Percentiles rank a stretch among this genome's conserved stretches.
Conservation (phyloP, 2,797 vertebrate species). For the Protonibea diacanthus region DNA sequence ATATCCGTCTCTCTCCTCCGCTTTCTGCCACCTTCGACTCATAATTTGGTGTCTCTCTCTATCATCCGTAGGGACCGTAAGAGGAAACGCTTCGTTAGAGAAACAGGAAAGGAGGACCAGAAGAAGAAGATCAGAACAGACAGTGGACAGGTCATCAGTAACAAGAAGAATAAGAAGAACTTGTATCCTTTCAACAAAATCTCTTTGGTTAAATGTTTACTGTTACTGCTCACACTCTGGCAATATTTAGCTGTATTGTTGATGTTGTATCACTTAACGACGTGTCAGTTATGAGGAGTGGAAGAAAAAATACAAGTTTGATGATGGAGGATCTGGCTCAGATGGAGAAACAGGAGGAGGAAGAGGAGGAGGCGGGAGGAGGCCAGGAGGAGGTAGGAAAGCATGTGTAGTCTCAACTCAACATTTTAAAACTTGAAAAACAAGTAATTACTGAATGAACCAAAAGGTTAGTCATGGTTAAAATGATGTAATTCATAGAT, state of each 20-base stretch:
- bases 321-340: constrained; percentile 86
- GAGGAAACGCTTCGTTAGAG: constrained; percentile 93
- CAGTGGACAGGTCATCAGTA: constrained; percentile 88
- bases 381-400: constrained; percentile 50
- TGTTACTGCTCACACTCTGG: background rate
- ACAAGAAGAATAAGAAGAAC: constrained; percentile 91
- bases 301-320: constrained; percentile 96
- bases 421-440: background rate
- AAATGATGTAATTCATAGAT: background rate
- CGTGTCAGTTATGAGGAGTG: constrained; percentile 94
- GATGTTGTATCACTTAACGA: constrained; percentile 72
- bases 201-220: background rate
- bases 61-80: constrained; percentile 91
- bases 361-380: constrained; percentile 45
- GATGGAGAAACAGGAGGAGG: constrained; percentile 68
- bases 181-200: constrained; percentile 91
- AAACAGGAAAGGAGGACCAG: constrained; percentile 90
- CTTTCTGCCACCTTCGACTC: background rate
- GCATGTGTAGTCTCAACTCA: background rate
- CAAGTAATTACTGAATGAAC: background rate
- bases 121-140: constrained; percentile 92
- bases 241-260: background rate
- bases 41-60: background rate
- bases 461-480: background rate
- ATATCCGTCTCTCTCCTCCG: background rate